These are phyloP conservation scores for Tyrophagus putrescentiae DNA, from an alignment of 1,140 invertebrate species.

Conservation along the genomic window DNA sequence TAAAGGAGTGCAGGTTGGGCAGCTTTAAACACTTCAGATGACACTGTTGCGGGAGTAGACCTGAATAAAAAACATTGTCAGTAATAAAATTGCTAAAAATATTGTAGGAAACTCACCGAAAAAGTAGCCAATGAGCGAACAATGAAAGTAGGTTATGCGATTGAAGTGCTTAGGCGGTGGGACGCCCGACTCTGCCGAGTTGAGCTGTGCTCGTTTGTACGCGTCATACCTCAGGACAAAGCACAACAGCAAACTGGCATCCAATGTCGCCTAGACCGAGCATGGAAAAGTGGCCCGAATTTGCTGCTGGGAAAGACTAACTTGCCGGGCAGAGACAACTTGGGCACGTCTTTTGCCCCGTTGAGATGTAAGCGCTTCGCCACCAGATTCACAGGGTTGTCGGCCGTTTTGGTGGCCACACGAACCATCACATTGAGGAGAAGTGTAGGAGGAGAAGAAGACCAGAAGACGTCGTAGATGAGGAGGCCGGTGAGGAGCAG, in stretches of 20 bases:
- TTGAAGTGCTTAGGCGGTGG: conserved; percentile 54
- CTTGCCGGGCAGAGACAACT: conserved; percentile 87
- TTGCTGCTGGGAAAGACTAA: conserved; percentile 87
- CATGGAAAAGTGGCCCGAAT: conserved; percentile 90
- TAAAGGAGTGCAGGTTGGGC: conserved; percentile 92
- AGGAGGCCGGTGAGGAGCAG: conserved; percentile 74
- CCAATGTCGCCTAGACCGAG: conserved; percentile 89
- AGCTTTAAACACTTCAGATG: conserved; percentile 91
- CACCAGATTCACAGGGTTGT: conserved; percentile 82
- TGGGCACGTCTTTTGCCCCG: conserved; percentile 65
- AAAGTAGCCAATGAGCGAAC: conserved; percentile 93
- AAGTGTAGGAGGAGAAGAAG: conserved; percentile 97
- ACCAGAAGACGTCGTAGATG: conserved; percentile 44
- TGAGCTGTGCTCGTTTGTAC: conserved; percentile 62
- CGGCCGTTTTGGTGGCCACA: conserved; percentile 73
- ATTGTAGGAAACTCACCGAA: conserved; percentile 38
- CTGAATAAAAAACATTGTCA: conserved; percentile 35
- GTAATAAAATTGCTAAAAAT: conserved; percentile 9
- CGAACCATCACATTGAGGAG: conserved; percentile 96
- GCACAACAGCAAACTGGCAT: conserved; percentile 89
- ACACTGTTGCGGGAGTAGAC: conserved; percentile 84
- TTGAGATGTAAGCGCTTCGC: conserved; percentile 78
- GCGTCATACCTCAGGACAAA: conserved; percentile 88
- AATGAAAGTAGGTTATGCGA: conserved; percentile 76
- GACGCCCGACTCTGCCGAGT: conserved; percentile 53